These are phyloP conservation scores for Corythornis madagascariensis DNA, from an alignment of 2,113 vertebrate genomes.

Conservation along the genomic window DNA sequence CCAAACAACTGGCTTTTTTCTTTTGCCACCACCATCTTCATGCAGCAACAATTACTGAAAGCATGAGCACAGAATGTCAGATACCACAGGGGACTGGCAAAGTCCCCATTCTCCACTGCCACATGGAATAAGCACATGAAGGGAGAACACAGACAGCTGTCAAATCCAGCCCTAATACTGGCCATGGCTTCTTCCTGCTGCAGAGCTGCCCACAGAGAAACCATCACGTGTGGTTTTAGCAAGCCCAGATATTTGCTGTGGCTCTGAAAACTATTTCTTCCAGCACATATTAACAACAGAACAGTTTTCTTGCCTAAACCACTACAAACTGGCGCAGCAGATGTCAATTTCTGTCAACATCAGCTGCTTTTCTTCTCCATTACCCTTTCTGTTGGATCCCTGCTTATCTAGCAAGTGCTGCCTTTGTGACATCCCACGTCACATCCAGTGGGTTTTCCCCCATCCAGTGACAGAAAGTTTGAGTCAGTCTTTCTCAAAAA, in stretches of 20 bases:
- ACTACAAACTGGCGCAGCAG: neutral
- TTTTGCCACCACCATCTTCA: neutral
- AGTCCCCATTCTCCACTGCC: fast-evolving
- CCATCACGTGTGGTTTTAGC: neutral
- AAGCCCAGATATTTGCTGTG: neutral
- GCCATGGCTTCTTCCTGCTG: neutral
- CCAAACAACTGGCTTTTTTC: neutral
- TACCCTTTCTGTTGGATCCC: constrained; percentile 24
- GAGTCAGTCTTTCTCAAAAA: neutral
- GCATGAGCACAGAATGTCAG: neutral
- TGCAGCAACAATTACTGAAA: neutral
- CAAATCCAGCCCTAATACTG: neutral
- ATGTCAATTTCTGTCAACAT: constrained; percentile 36
- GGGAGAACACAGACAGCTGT: neutral
- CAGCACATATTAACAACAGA: neutral
- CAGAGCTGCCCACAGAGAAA: neutral
- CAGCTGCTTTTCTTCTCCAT: constrained; percentile 61
- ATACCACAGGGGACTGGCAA: neutral
- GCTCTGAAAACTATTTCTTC: neutral
- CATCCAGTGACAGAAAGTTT: neutral
- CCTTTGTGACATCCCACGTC: neutral
- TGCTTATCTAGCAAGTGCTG: constrained; percentile 43
- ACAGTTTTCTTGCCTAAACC: neutral
- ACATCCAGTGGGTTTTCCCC: neutral
- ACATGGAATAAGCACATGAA: neutral